Percentiles rank a stretch among this genome's conserved stretches.
phyloP scores from a whole-genome alignment of 2,888 invertebrate species.

The Rhodophaea formosa region DNA sequence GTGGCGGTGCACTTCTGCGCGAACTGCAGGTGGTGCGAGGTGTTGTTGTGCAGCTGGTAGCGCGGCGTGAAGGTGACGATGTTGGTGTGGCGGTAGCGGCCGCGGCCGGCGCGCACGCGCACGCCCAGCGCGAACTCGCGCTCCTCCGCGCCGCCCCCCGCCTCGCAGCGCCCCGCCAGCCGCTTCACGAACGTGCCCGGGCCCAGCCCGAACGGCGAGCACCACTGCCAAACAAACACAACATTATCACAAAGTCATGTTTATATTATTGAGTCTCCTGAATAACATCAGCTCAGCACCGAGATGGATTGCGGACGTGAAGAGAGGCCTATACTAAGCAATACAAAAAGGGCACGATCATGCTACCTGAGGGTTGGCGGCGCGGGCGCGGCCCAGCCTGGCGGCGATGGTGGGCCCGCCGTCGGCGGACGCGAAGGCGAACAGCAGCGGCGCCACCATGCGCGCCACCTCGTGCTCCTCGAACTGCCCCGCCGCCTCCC shows the following conservation, averaged over 20 bases:
- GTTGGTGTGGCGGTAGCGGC: constrained; percentile 93
- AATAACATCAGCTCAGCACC: too few species aligned
- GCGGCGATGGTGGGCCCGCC: constrained; percentile 88
- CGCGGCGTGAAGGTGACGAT: constrained; percentile 96
- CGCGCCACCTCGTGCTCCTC: constrained; percentile 97
- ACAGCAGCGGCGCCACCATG: constrained; percentile 94
- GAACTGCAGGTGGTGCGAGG: constrained; percentile 88
- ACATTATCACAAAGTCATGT: too few species aligned
- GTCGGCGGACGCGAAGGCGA: constrained; percentile 95
- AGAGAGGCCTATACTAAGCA: too few species aligned
- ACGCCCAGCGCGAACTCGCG: constrained; percentile 93
- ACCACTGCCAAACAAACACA: constrained; percentile 83
- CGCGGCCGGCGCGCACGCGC: constrained; percentile 92
- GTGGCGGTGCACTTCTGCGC: constrained; percentile 93
- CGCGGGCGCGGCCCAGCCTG: constrained; percentile 86
- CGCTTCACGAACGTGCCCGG: constrained; percentile 87
- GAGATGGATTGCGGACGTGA: too few species aligned
- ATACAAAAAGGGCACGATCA: too few species aligned
- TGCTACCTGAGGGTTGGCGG: constrained; percentile 66
- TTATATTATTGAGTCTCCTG: too few species aligned
- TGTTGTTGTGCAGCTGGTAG: constrained; percentile 96
- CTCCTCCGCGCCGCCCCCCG: constrained; percentile 70
- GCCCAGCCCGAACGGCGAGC: constrained; percentile 91
- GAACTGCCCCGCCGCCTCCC: constrained; percentile 93
- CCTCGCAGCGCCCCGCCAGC: constrained; percentile 70